Base-by-base conservation (phyloP, 1,140 invertebrate species). In the Drosophila pandora region DNA sequence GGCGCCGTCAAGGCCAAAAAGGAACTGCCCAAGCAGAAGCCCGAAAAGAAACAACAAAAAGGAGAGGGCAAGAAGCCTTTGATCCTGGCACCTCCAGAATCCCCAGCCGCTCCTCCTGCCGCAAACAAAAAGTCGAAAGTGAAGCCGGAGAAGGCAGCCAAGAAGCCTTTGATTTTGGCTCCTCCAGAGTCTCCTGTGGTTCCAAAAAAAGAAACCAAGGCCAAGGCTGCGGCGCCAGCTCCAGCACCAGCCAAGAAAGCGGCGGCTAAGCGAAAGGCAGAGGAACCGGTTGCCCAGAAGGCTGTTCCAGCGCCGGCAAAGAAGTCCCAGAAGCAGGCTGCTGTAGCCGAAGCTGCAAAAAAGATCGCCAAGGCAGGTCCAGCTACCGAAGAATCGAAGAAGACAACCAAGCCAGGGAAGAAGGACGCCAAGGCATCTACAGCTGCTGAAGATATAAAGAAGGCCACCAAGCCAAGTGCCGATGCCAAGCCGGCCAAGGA, bases 51-150 rank as follows among this genome's bases (percentile, higher is more conserved):
- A 6, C 30, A 47, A 7, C 9, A 9, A 2, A 84, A 84, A 17
- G 41, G 47, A 37, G 32, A 8, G 8, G 3, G 21, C 6, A 85
- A 82, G 4, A 63, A 53, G 6, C 71, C 88, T 1, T 17, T 84
- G 37, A 58, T 90, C 2, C 28, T 90, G 30, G 88, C 87, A 6
- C 82, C 87, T 0, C 47, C 77, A 2, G 53, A 62, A 10, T 82
- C 85, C 2, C 75, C 81, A 0, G 30, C 47, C 23, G 47, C 60
- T 6, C 8, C 63, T 9, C 62, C 58, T 9, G 47, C 58, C n/a
- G 32, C 10, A 1, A 32, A 2, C 4, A 60, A 76, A n/a, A 62
- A 76, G n/a, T 37, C 34, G 6, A 47, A 69, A 8, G 21, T 13
- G 37, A 58, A 43, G 34, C 54, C 37, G 7, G 30, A 28, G 30